These are phyloP conservation scores for Caprella mutica DNA, from an alignment of 2,888 invertebrate species.

Conservation along the genomic window DNA sequence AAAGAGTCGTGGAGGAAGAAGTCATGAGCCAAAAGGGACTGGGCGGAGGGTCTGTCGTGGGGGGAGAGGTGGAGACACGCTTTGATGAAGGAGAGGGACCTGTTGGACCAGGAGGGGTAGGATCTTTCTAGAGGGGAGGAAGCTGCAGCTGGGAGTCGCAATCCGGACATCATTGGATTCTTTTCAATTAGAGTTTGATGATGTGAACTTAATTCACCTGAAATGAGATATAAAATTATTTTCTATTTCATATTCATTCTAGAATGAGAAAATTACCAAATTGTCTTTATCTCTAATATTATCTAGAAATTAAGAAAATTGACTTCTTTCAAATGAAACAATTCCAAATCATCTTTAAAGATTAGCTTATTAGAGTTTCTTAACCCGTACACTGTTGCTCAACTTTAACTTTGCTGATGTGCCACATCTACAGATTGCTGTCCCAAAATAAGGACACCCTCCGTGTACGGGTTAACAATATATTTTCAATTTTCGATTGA, in stretches of 20 bases:
- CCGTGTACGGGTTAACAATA: no score
- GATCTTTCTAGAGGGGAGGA: slow-evolving; percentile 40
- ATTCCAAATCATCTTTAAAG: no score
- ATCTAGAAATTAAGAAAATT: no score
- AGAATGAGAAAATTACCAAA: no score
- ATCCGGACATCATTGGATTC: slow-evolving; percentile 43
- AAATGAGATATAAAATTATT: background rate
- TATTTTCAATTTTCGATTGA: no score
- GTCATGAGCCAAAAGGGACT: slow-evolving; percentile 52
- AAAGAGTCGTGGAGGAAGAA: slow-evolving; percentile 58
- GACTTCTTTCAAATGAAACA: no score
- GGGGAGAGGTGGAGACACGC: slow-evolving; percentile 52
- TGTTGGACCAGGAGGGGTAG: slow-evolving; percentile 44
- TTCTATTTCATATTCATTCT: background rate
- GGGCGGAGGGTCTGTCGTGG: slow-evolving; percentile 50
- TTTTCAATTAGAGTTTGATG: slow-evolving; percentile 45
- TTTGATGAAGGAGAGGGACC: slow-evolving; percentile 47
- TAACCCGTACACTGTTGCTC: no score
- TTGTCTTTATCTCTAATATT: no score
- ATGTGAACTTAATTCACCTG: slow-evolving; percentile 44
- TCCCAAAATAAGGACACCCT: no score
- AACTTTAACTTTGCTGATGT: no score
- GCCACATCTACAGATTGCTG: no score
- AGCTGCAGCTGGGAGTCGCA: slow-evolving; percentile 35
- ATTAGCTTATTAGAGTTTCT: no score